Base-by-base conservation (phyloP, 2,888 invertebrate species). In the Cosmorhoe ocellata region DNA sequence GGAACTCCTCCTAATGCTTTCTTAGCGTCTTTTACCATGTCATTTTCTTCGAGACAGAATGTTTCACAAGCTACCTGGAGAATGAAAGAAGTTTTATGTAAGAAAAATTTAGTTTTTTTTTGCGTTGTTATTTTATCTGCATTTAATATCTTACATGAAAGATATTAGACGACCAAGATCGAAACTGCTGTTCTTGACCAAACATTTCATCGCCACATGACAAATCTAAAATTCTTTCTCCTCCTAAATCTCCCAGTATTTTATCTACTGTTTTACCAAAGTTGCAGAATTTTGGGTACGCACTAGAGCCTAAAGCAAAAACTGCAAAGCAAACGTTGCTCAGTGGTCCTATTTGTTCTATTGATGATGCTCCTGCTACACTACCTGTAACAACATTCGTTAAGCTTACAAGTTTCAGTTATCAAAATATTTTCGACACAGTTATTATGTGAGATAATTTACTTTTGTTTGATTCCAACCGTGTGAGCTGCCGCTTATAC, bases 261-360 rank as follows among this genome's bases (percentile, higher is more conserved):
- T 95, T 96, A 78, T 99, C 98, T 44, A 98, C 94, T 67, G 96
- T 97, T 74, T 96, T 95, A 0, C 97, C 98, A 71, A 98, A 98
- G 26, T 97, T 96, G 79, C 98, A 97, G 76, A 98, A 99, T 79
- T 98, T 98, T 0, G 98, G 98, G 80, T 99, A 99, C 0, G 98
- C 98, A 63, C 97, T 97, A 1, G 98, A 98, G 4, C 98, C 98
- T 36, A 99, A 85, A 0, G 95, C 98, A 74, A 98, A 98, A 6
- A 98, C 98, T 0, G 98, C 97, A 74, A 95, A 99, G 73, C 96
- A 93, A 40, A 98, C 96, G 70, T 98, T 98, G 71, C 96, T 96
- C 2, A 98, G 88, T 1, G 97, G 96, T 3, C 97, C 97, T 70
- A 97, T 50, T 59, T 93, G 94, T 71, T 96, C 96, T 64, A 95